Evolutionary conservation across 2,113 vertebrate genomes (phyloP).

Genomic region (Crotophaga sulcirostris): DNA sequence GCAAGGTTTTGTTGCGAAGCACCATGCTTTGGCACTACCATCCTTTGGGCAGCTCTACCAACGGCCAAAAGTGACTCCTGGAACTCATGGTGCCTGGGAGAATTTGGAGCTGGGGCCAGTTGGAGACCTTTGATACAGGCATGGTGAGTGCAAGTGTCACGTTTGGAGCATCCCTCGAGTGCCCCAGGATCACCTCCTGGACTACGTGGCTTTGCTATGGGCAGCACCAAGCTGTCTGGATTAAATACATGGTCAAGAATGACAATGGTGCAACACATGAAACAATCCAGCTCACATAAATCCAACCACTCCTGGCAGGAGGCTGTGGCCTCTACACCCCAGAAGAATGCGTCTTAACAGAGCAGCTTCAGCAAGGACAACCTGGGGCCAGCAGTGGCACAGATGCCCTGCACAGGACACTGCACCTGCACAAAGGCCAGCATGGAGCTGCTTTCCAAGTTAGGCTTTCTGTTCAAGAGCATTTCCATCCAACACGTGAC

Average conservation of each 20-base stretch:
- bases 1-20: background rate
- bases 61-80: background rate
- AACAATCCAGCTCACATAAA: background rate
- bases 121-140: background rate
- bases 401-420: background rate
- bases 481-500: background rate
- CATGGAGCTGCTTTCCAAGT: background rate
- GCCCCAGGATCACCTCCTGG: background rate
- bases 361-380: background rate
- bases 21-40: fast-evolving
- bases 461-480: background rate
- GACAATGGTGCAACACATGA: background rate
- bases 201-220: fast-evolving
- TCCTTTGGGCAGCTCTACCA: background rate
- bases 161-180: background rate
- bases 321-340: fast-evolving
- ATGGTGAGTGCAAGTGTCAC: fast-evolving
- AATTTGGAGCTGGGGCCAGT: background rate
- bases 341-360: fast-evolving
- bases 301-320: background rate
- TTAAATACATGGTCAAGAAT: background rate
- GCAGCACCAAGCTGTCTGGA: background rate
- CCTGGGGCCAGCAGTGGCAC: fast-evolving
- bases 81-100: background rate
- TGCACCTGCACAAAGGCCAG: background rate